Evolutionary conservation across 1,140 invertebrate species (phyloP).

Genomic region (Laupala kohalensis): DNA sequence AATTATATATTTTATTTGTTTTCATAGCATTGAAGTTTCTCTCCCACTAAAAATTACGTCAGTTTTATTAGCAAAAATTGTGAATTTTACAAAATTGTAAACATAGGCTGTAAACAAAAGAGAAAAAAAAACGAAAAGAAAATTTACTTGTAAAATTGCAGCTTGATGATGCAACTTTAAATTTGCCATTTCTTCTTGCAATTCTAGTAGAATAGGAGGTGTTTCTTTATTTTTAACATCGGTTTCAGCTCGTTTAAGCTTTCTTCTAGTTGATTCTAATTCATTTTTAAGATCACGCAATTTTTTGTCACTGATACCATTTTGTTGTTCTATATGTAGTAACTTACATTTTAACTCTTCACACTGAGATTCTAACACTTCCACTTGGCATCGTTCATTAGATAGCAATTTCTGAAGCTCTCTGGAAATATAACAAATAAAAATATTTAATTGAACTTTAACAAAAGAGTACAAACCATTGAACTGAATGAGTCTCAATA

Average conservation of each 20-base stretch:
- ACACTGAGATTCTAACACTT: constrained; percentile 36
- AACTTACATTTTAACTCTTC: constrained; percentile 2
- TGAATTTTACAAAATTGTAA: too few relatives aligned
- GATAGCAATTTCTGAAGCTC: constrained; percentile 50
- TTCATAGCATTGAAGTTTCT: too few relatives aligned
- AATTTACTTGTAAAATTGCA: constrained; percentile 37
- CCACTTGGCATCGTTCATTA: constrained; percentile 43
- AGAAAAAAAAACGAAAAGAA: not conserved
- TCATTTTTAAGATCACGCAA: constrained; percentile 44
- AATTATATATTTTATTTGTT: too few relatives aligned
- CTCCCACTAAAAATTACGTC: too few relatives aligned
- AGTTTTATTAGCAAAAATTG: too few relatives aligned
- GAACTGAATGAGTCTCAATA: not conserved
- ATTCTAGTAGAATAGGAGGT: constrained; percentile 43
- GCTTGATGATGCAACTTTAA: constrained; percentile 55
- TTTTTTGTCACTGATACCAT: constrained; percentile 26
- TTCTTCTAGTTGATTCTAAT: constrained; percentile 46
- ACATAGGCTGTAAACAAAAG: not conserved
- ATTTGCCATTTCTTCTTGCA: constrained; percentile 55
- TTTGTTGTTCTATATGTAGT: not conserved
- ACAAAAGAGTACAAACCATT: not conserved
- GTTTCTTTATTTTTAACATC: constrained; percentile 44
- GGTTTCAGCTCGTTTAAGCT: constrained; percentile 42
- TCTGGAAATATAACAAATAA: constrained; percentile 22
- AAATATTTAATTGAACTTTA: not conserved